Conservation (phyloP, 2,888 invertebrate species). For the Dryobota labecula region DNA sequence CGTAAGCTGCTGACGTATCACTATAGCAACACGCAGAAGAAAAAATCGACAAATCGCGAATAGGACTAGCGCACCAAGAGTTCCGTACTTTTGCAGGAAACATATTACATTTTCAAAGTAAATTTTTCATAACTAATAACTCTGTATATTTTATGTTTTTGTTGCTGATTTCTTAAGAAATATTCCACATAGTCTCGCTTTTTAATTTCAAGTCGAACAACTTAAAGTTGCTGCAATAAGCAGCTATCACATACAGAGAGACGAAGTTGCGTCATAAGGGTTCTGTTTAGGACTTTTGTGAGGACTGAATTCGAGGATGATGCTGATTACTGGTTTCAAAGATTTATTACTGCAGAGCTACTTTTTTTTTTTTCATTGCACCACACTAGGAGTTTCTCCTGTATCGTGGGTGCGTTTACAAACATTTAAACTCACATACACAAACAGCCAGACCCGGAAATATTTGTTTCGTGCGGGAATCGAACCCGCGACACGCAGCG, state of each 20-base stretch:
- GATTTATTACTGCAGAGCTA: no score
- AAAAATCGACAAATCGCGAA: background rate
- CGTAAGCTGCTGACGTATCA: constrained; percentile 3
- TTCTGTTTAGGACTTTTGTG: no score
- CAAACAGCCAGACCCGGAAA: no score
- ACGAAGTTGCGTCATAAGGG: background rate
- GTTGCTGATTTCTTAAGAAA: background rate
- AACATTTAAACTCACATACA: no score
- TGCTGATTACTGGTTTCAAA: no score
- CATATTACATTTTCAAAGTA: background rate
- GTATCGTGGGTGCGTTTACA: no score
- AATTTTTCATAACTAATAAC: background rate
- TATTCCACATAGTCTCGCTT: background rate
- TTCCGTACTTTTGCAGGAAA: background rate
- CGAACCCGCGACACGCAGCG: no score
- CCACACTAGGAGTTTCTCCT: no score
- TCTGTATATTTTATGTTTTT: background rate
- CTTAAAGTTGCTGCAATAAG: background rate
- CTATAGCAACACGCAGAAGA: constrained; percentile 2
- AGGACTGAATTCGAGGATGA: no score
- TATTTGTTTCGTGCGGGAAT: no score
- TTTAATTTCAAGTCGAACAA: background rate
- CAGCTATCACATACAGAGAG: background rate
- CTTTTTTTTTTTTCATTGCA: no score
- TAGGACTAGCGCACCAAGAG: no score